Evolutionary conservation across 2,888 invertebrate genomes (phyloP).

Genomic region (Allacma fusca): DNA sequence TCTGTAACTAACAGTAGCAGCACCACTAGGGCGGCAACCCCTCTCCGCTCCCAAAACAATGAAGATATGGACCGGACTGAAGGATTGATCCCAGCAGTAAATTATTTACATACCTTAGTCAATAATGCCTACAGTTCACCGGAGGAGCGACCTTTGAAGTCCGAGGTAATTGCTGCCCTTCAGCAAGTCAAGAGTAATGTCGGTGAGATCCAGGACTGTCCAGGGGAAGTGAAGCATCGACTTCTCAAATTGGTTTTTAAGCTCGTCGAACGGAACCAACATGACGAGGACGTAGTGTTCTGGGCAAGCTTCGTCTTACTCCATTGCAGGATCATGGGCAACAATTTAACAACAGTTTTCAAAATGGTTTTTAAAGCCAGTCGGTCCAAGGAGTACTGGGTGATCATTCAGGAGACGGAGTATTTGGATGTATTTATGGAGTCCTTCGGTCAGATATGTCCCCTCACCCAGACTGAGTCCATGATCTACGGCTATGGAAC

Average conservation of each 20-base stretch:
- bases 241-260: constrained; percentile 56
- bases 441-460: constrained; percentile 57
- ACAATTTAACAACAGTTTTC: constrained; percentile 60
- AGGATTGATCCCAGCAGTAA: constrained; percentile 8
- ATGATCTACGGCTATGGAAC: constrained; percentile 61
- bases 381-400: constrained; percentile 57
- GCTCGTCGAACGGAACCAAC: constrained; percentile 59
- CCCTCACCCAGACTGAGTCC: constrained; percentile 58
- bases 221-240: constrained; percentile 15
- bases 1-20: neutral
- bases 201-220: neutral
- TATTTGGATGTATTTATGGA: constrained; percentile 59
- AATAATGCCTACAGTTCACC: neutral
- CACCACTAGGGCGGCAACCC: neutral
- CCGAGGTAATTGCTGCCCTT: constrained; percentile 13
- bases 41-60: neutral
- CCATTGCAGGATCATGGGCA: constrained; percentile 58
- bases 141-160: neutral
- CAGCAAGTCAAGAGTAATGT: neutral
- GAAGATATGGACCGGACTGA: neutral
- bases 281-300: constrained; percentile 59
- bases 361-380: constrained; percentile 61
- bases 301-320: constrained; percentile 60
- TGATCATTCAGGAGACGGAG: constrained; percentile 55
- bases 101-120: neutral